Base-by-base conservation (phyloP, 2,888 invertebrate species). In the Drosophila kuntzei region DNA sequence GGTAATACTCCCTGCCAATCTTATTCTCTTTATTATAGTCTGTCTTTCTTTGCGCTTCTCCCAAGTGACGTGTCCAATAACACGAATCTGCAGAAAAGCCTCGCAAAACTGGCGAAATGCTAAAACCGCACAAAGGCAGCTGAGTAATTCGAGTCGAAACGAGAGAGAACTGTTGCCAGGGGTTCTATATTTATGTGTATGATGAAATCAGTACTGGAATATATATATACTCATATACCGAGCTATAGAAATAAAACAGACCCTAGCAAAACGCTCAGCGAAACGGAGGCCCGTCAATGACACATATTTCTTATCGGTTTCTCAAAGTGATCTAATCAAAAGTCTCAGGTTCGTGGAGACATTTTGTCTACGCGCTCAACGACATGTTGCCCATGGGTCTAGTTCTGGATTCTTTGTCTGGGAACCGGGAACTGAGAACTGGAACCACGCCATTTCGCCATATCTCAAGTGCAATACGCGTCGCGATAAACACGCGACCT, bases 401-500 rank as follows among this genome's bases (percentile, higher is more conserved):
- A 2, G 55, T 7, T 20, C 11, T 20, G 22, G 22, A 8, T 18
- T 11, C 12, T 36, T 29, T 18, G 32, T 20, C 18, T n/a, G 46
- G 14, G 36, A 20, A 6, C 2, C 14, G 37, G 14, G n/a, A 32
- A 44, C 6, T 2, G 47, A 16, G n/a, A 53, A 37, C 36, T 22
- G 49, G n/a, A 58, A 79, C 68, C 85, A 81, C 80, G 85, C 82
- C 76, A 87, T 85, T 72, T 66, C 66, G 50, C 25, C 84, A 68
- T 83, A 85, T 76, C 80, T 88, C 62, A 75, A 87, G 87, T 88
- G 87, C 84, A 88, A 71, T 75, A 39, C 37, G 49, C 54, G 72
- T 80, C 53, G 87, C 83, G 89, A 89, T 89, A 83, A 80, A 79
- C 79, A 80, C 73, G 85, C 85, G 83, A 83, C 83, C 89, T 83